phyloP scores from a whole-genome alignment of 2,113 vertebrate species.

The Tychaedon coryphoeus region DNA sequence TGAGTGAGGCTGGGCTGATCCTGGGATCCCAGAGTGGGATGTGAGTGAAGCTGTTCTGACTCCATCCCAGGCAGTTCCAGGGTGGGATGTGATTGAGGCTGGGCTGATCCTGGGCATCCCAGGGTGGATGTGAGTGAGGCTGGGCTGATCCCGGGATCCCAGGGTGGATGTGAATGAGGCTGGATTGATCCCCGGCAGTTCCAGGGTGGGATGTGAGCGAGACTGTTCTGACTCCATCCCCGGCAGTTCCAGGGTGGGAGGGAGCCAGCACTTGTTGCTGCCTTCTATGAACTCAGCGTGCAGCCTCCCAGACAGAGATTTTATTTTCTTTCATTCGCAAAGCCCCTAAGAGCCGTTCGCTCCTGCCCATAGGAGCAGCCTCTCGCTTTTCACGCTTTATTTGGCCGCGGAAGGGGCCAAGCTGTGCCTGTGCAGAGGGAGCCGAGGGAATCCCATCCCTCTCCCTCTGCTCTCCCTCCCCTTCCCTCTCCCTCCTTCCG shows the following conservation, averaged over 20 bases:
- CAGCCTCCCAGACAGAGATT: not conserved
- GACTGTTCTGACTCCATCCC: too few species aligned
- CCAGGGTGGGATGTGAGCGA: too few species aligned
- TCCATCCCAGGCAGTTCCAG: too few species aligned
- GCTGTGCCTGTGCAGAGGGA: not conserved
- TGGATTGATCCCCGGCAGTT: not conserved
- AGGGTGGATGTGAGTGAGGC: too few species aligned
- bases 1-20: not conserved
- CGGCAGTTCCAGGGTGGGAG: not conserved
- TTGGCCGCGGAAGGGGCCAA: not conserved
- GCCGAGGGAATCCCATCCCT: not conserved
- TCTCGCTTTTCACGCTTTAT: rapidly evolving
- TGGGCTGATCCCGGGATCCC: too few species aligned
- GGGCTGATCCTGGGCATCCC: too few species aligned
- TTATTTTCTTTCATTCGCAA: not conserved
- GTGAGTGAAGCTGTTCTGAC: too few species aligned
- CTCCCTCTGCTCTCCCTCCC: constrained; percentile 16
- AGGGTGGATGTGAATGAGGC: not conserved
- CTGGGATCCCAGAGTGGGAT: not conserved
- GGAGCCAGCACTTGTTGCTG: not conserved
- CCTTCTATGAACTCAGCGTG: not conserved
- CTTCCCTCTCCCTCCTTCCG: not conserved
- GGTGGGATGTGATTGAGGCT: not conserved
- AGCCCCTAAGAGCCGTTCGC: rapidly evolving
- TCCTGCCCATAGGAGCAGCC: rapidly evolving